These are phyloP conservation scores for Cyclina sinensis DNA, from an alignment of 1,140 invertebrate genomes.

Conservation along the genomic window DNA sequence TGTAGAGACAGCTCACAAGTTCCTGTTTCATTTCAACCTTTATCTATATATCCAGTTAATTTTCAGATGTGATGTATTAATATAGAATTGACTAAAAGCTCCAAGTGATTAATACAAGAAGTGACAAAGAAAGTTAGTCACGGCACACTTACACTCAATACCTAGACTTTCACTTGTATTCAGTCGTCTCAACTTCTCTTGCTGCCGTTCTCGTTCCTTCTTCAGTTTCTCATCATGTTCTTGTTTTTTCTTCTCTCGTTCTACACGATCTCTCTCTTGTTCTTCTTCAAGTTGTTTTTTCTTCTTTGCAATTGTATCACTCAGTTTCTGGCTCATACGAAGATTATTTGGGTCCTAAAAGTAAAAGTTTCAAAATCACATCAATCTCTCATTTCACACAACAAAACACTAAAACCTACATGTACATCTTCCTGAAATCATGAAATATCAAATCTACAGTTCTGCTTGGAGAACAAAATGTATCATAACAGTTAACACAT, in stretches of 20 bases:
- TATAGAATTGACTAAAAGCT: no score
- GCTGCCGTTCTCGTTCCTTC: constrained; percentile 82
- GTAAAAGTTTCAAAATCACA: no score
- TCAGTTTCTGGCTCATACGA: constrained; percentile 73
- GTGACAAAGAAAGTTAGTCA: constrained; percentile 14
- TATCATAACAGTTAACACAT: no score
- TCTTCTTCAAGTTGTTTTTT: constrained; percentile 81
- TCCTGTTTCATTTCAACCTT: no score
- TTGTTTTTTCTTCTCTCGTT: constrained; percentile 82
- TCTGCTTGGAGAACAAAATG: no score
- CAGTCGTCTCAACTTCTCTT: constrained; percentile 80
- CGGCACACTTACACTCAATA: constrained; percentile 76
- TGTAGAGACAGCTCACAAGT: no score
- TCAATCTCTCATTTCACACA: no score
- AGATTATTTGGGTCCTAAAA: constrained; percentile 73
- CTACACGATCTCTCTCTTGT: constrained; percentile 72
- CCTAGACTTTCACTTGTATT: constrained; percentile 80
- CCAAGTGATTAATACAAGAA: background rate
- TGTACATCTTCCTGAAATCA: no score
- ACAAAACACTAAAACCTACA: no score
- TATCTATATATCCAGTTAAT: no score
- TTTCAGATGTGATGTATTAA: no score
- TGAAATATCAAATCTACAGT: no score
- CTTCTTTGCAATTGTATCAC: constrained; percentile 75
- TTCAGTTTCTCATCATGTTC: constrained; percentile 83